Conservation (phyloP, 2,797 vertebrate genomes). For the Hydrolagus colliei region DNA sequence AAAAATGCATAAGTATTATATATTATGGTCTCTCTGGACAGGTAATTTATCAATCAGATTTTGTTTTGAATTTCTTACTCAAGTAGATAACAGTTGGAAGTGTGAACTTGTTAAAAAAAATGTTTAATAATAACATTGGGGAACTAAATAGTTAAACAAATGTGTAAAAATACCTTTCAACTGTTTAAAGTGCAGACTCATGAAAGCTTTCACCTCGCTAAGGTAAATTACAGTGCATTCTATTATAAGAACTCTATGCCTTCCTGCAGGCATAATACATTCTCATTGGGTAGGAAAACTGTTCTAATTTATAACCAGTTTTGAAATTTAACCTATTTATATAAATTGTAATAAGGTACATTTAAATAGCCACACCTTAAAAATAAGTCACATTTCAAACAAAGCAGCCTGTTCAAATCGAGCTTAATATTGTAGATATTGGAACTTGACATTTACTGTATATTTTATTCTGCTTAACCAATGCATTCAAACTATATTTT, state of each 20-base stretch:
- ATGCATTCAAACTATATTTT: constrained; percentile 32
- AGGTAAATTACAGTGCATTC: not conserved
- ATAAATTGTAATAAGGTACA: not conserved
- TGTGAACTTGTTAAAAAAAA: too few species aligned
- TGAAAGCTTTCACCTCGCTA: not conserved
- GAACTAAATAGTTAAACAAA: not conserved
- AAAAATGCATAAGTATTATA: not conserved
- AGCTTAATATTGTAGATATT: not conserved
- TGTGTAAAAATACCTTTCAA: not conserved
- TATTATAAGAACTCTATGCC: too few species aligned
- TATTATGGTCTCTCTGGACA: not conserved
- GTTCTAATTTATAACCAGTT: too few species aligned
- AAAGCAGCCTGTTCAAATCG: not conserved
- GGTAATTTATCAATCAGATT: not conserved
- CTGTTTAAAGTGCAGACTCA: not conserved
- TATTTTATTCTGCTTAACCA: not conserved
- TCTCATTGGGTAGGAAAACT: too few species aligned
- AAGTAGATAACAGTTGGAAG: not conserved
- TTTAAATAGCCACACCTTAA: not conserved
- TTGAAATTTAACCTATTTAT: too few species aligned
- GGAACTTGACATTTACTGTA: not conserved
- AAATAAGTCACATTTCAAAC: not conserved
- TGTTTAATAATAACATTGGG: not conserved
- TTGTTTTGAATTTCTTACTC: not conserved
- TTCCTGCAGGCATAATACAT: too few species aligned